Evolutionary conservation across 2,797 vertebrate species (phyloP), one percentile per base, ranked within the genome.

Genomic region (Acanthornis magna): DNA sequence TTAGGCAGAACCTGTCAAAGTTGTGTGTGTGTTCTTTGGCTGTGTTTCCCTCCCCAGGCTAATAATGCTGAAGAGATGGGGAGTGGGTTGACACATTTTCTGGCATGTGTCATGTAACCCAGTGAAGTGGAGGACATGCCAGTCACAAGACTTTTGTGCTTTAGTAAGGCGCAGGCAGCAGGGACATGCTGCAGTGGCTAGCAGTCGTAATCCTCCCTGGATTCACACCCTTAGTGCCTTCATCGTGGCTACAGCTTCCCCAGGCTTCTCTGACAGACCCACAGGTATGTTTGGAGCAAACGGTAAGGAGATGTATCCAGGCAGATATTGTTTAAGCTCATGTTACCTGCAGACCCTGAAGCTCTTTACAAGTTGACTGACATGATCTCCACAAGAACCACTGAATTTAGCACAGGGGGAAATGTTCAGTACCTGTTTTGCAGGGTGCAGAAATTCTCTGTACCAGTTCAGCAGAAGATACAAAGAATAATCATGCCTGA

Each of bases 1-100:
- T 96, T 96, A 96, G 93, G 93, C 96, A 96, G 94, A 96, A 96
- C 91, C 92, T 96, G 96, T 96, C 96, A 97, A 97, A 96, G 90
- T 77, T 95, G 85, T 91, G 88, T 96, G 47, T 2, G 0, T 79
- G 72, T 95, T 96, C 93, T 96, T 93, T 96, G 95, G 90, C 91
- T 94, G 68, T 47, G 65, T 91, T 97, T 96, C 77, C 65, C 94
- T 95, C 85, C 50, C 74, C 80, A 77, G 89, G 72, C 74, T 97
- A 96, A 96, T 96, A 96, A 91, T 36, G 88, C 89, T 3, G n/a
- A 90, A 74, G 90, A 93, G 91, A 91, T 61, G 80, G 77, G 54
- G 95, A 95, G 95, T 90, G 93, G 91, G 91, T 68, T 95, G 96
- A 89, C 96, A 97, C 83, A 91, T 96, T 95, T 94, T 96, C 79